Evolutionary conservation across 2,888 invertebrate species (phyloP).

Genomic region (Ophion ellenae): DNA sequence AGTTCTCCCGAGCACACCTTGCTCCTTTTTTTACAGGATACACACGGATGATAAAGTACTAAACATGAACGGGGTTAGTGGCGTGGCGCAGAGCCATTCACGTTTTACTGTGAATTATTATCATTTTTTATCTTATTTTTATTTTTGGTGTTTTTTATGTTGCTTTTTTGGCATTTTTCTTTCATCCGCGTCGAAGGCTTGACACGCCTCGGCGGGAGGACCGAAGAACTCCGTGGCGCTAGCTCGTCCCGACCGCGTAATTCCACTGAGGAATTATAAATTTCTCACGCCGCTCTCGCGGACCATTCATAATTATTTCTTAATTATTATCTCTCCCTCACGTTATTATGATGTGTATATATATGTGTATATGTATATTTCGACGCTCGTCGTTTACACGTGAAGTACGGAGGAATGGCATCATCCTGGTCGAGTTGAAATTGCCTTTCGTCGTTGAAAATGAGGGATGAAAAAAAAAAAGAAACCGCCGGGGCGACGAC

Average conservation of each 20-base stretch:
- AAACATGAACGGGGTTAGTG: slow-evolving; percentile 38
- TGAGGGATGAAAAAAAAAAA: slow-evolving; percentile 47
- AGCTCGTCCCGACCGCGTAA: slow-evolving; percentile 17
- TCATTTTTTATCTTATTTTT: slow-evolving; percentile 33
- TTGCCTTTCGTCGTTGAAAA: slow-evolving; percentile 64
- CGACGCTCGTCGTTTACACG: neutral
- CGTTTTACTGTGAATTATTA: slow-evolving; percentile 38
- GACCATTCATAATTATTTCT: slow-evolving; percentile 65
- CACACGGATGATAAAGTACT: slow-evolving; percentile 26
- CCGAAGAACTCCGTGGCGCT: slow-evolving; percentile 21
- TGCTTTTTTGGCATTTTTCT: slow-evolving; percentile 8
- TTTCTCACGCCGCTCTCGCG: slow-evolving; percentile 62
- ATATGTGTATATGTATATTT: neutral
- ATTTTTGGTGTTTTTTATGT: slow-evolving; percentile 40
- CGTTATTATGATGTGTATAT: slow-evolving; percentile 56
- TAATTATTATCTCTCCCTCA: slow-evolving; percentile 61
- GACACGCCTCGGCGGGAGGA: slow-evolving; percentile 28
- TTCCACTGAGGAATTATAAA: slow-evolving; percentile 63
- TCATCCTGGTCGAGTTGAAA: slow-evolving; percentile 51
- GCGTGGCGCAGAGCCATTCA: slow-evolving; percentile 15
- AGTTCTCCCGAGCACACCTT: slow-evolving; percentile 13
- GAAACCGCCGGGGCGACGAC: slow-evolving; percentile 1
- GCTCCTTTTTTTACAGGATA: neutral
- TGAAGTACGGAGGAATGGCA: slow-evolving; percentile 33
- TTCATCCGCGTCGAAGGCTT: slow-evolving; percentile 44